A percentile compares a stretch with the other conserved stretches of the same genome.
phyloP scores from a whole-genome alignment of 1,140 invertebrate genomes.

The Papilio aristodemus region DNA sequence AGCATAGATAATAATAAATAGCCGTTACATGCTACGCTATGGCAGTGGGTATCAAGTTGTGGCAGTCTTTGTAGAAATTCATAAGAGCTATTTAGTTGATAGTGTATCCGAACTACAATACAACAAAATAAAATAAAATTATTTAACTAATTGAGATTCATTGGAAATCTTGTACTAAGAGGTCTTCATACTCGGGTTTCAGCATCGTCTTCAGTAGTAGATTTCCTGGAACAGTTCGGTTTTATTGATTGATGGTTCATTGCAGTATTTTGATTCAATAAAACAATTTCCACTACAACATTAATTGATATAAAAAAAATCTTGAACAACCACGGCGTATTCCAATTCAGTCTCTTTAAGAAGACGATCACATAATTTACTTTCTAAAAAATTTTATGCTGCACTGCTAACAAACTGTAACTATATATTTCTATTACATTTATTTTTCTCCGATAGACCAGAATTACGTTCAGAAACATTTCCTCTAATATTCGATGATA shows the following conservation, averaged over 20 bases:
- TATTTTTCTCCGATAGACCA: neutral
- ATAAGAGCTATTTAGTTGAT: slow-evolving; percentile 49
- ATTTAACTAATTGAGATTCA: slow-evolving; percentile 77
- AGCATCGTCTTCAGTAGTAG: slow-evolving; percentile 80
- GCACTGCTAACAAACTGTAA: neutral
- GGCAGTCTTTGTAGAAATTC: slow-evolving; percentile 69
- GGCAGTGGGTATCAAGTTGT: slow-evolving; percentile 69
- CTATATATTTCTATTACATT: no score
- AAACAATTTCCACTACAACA: neutral
- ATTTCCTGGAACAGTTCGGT: slow-evolving; percentile 67
- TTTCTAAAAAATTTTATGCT: no score
- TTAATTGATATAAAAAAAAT: no score
- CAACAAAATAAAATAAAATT: slow-evolving; percentile 57
- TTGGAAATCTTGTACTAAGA: slow-evolving; percentile 78
- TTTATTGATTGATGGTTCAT: slow-evolving; percentile 8
- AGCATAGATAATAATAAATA: slow-evolving; percentile 66
- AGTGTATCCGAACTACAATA: slow-evolving; percentile 40
- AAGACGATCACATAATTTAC: no score
- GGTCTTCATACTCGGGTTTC: slow-evolving; percentile 75
- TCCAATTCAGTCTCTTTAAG: no score
- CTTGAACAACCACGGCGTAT: no score
- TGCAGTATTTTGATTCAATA: neutral
- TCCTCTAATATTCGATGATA: neutral
- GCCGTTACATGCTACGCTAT: slow-evolving; percentile 60
- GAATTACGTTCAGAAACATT: slow-evolving; percentile 32